phyloP scores from a whole-genome alignment of 2,888 invertebrate genomes.

The Listrodromus nycthemerus region DNA sequence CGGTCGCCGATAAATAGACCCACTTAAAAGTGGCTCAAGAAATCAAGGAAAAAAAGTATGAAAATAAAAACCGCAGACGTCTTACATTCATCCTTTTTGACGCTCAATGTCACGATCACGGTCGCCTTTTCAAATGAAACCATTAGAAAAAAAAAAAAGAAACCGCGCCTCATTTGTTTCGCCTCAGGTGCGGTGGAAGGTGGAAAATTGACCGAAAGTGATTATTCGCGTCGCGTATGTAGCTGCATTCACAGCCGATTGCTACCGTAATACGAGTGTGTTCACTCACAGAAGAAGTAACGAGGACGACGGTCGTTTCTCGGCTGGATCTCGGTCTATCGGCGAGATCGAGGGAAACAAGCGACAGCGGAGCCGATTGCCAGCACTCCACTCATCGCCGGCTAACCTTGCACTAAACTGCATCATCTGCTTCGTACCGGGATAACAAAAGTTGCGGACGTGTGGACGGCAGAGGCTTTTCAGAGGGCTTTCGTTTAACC shows the following conservation, averaged over 20 bases:
- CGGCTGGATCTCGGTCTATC: slow-evolving; percentile 52
- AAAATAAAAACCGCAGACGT: too few species aligned
- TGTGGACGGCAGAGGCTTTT: slow-evolving; percentile 69
- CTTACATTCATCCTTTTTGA: too few species aligned
- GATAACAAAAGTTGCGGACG: slow-evolving; percentile 77
- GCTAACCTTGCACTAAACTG: slow-evolving; percentile 83
- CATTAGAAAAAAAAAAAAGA: background rate
- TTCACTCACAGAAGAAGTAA: slow-evolving; percentile 37
- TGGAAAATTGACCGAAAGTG: background rate
- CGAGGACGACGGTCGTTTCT: slow-evolving; percentile 2
- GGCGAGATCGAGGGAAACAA: slow-evolving; percentile 73
- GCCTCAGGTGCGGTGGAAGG: background rate
- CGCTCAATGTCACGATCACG: background rate
- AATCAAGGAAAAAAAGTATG: too few species aligned
- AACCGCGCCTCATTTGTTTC: background rate
- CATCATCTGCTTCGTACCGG: slow-evolving; percentile 76
- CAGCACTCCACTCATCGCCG: slow-evolving; percentile 81
- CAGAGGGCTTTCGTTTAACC: slow-evolving; percentile 73
- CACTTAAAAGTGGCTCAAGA: background rate
- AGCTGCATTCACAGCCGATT: background rate
- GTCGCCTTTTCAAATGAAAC: background rate
- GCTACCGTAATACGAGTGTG: slow-evolving; percentile 7
- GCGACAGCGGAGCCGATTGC: slow-evolving; percentile 71
- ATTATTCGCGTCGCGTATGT: background rate
- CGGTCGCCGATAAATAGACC: background rate